Evolutionary conservation across 2,888 invertebrate species (phyloP).

Genomic region (Boloria euphrosyne): DNA sequence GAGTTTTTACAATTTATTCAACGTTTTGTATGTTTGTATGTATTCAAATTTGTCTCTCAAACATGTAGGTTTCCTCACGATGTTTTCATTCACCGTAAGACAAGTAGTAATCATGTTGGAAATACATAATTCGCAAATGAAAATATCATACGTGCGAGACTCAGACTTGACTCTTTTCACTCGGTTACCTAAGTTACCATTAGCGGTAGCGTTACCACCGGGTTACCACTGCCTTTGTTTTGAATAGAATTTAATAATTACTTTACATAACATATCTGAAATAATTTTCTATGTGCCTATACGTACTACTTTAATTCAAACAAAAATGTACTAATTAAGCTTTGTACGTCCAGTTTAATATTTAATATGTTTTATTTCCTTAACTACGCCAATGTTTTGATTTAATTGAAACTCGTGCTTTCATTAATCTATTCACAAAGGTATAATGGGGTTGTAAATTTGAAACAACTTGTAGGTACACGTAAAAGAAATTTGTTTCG

Average conservation of each 20-base stretch:
- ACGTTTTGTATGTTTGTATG: not conserved
- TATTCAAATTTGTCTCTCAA: no score
- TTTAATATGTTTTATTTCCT: not conserved
- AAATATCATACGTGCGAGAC: no score
- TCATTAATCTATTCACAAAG: constrained; percentile 12
- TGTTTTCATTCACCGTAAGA: no score
- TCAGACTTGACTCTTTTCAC: no score
- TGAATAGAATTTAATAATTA: no score
- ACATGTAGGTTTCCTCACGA: no score
- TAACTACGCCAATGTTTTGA: not conserved
- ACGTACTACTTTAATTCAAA: not conserved
- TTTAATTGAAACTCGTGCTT: constrained; percentile 1
- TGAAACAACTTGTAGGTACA: constrained; percentile 2
- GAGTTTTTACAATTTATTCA: constrained; percentile 10
- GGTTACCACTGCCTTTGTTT: no score
- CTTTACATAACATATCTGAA: not conserved
- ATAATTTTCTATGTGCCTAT: not conserved
- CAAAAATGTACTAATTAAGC: not conserved
- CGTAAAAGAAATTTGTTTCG: constrained; percentile 4
- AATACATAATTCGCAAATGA: no score
- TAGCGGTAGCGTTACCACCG: no score
- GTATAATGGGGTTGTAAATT: constrained; percentile 9
- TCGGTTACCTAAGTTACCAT: no score
- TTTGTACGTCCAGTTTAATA: not conserved
- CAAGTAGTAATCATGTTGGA: no score